Evolutionary conservation across 2,888 invertebrate genomes (phyloP), one percentile per base, ranked within the genome.

Genomic region (Phalangium opilio): DNA sequence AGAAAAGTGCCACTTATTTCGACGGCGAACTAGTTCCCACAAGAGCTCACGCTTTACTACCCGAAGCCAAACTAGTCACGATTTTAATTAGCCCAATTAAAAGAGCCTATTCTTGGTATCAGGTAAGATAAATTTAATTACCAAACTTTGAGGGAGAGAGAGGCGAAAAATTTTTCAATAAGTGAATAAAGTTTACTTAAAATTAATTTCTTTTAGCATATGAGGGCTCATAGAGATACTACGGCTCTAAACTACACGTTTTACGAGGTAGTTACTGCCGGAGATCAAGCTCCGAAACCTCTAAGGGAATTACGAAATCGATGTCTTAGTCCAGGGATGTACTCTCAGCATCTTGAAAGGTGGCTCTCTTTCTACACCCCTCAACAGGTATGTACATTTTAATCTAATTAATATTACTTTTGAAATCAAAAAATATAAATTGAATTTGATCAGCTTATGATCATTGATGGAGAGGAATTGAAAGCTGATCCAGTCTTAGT

Each of bases 1-100:
- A 98, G 71, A 98, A 98, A 70, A 93, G 95, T 53, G 98, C 98
- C 44, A 98, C 93, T 12, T 99, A 98, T 70, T 98, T 98, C 69
- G 96, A 98, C 67, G 90, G 87, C 5, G 87, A 91, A 57, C 67
- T 83, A 53, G 95, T 90, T 41, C 93, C 96, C 12, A 76, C 79
- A 58, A 72, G 95, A 40, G 86, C 85, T 0, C 85, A 86, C 63
- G 82, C 91, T 1, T 71, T 98, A 36, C 67, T 98, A 47, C 95
- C 96, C 1, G 78, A 82, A 61, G 86, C 89, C 3, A 93, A 89
- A 70, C 75, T 98, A 56, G 83, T 77, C 34, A 64, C 67, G 32
- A 68, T 74, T 46, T 56, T 73, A 3, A 64, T 68, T 21, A 65
- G 69, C 61, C 74, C 74, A 2, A 71, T 76, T 75, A 70, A 65